Conservation (phyloP, 2,888 invertebrate species). For the Ophion obscuratus region DNA sequence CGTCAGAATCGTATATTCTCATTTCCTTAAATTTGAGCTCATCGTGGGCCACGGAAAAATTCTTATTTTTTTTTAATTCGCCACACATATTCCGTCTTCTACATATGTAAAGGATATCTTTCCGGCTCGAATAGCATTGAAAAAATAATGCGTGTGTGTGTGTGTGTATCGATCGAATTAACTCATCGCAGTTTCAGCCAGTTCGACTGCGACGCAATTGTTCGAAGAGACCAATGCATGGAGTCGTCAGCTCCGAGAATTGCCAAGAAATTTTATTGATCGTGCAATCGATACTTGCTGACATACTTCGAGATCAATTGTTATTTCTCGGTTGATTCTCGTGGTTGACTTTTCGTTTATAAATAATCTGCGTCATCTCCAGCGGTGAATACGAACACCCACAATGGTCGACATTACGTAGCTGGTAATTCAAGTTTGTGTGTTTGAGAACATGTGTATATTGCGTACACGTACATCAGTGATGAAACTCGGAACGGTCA, state of each 20-base stretch:
- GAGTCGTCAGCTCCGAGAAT: slow-evolving; percentile 8
- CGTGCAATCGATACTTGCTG: slow-evolving; percentile 22
- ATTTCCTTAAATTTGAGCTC: too few species aligned
- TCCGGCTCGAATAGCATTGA: neutral
- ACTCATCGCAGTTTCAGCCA: neutral
- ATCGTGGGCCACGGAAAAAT: too few species aligned
- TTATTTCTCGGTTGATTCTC: neutral
- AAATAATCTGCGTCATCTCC: neutral
- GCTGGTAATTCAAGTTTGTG: too few species aligned
- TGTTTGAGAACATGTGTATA: too few species aligned
- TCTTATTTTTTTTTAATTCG: too few species aligned
- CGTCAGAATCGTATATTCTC: too few species aligned
- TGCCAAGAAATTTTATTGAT: slow-evolving; percentile 10
- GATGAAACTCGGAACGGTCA: too few species aligned
- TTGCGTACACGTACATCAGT: too few species aligned
- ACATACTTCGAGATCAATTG: neutral
- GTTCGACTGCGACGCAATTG: slow-evolving; percentile 5
- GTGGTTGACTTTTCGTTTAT: neutral
- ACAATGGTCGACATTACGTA: neutral
- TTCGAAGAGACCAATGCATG: neutral
- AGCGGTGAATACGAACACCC: slow-evolving; percentile 4
- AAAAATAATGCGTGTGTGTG: neutral
- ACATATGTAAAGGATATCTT: neutral
- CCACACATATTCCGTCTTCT: neutral
- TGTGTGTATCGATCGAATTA: neutral